Base-by-base conservation (phyloP, 1,140 invertebrate species). In the Grapholita molesta region DNA sequence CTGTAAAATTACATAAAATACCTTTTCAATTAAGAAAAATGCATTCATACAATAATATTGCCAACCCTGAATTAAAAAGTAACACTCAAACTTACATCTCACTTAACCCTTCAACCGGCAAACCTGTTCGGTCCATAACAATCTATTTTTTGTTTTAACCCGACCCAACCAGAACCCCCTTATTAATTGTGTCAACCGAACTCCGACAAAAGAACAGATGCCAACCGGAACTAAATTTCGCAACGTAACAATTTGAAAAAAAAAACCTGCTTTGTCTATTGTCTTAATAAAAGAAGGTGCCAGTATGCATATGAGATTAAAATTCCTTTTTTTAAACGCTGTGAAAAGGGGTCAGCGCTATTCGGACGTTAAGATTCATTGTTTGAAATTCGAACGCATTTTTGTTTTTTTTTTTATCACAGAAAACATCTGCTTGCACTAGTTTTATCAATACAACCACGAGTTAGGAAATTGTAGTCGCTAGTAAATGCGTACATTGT, bases 91-190 rank as follows among this genome's bases (percentile, higher is more conserved):
- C 69, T 86, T 80, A 88, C 88, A 85, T 88, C 85, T 90, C 86
- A 90, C 83, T 90, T 79, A 72, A 84, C 85, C 86, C 86, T 82
- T 90, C 86, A 85, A 88, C 88, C 86, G 66, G n/a, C 66, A 88
- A 90, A 90, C 86, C 88, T 90, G 88, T 90, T 90, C 78, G 73
- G 64, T 68, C 74, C 82, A 69, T 80, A 85, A 86, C 84, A 86
- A 83, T 84, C 79, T 83, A 76, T 89, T 88, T 89, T 89, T 89
- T 88, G 84, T 87, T 89, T 89, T 87, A 86, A 75, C 74, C 71
- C 78, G 71, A 77, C 71, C 69, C 55, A 66, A 66, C 64, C 70
- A 42, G 69, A 77, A 77, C 76, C 79, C 69, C 70, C n/a, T n/a
- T n/a, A n/a, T 66, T 84, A 85, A 90, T 88, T 90, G 86, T 88